phyloP scores from a whole-genome alignment of 1,140 invertebrate genomes.

The Drosophila virilis region DNA sequence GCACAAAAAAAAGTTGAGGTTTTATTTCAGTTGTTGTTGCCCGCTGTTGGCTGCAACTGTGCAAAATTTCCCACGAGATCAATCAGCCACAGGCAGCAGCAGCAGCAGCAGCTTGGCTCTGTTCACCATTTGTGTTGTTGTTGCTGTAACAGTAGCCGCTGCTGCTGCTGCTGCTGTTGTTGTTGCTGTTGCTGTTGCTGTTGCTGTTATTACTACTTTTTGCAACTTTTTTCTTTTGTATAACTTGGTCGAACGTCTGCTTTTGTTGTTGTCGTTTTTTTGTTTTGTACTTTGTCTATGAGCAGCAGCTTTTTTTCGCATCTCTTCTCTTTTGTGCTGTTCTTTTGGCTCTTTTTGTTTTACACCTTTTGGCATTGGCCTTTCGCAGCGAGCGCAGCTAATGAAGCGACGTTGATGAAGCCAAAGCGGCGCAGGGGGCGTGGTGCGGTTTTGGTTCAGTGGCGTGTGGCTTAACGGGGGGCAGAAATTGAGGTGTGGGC shows the following conservation, averaged over 20 bases:
- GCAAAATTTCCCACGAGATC: slow-evolving; percentile 83
- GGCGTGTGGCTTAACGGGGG: slow-evolving; percentile 26
- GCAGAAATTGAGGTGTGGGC: background rate
- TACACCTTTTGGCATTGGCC: slow-evolving; percentile 78
- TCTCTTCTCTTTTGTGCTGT: slow-evolving; percentile 23
- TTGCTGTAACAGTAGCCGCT: slow-evolving; percentile 16
- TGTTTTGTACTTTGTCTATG: slow-evolving; percentile 51
- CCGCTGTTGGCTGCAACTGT: slow-evolving; percentile 70
- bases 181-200: slow-evolving; percentile 24
- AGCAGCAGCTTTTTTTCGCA: slow-evolving; percentile 36
- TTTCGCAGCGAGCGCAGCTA: slow-evolving; percentile 62
- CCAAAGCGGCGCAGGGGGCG: slow-evolving; percentile 5
- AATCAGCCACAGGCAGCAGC: slow-evolving; percentile 75
- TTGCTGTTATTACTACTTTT: slow-evolving; percentile 71
- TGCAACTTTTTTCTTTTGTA: slow-evolving; percentile 73
- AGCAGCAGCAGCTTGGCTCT: slow-evolving; percentile 37
- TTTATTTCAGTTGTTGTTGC: slow-evolving; percentile 54
- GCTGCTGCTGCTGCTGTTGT: slow-evolving; percentile 29
- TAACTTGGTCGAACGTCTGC: slow-evolving; percentile 65
- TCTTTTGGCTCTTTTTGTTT: slow-evolving; percentile 45
- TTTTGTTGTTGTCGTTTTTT: slow-evolving; percentile 38
- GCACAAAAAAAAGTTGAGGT: slow-evolving; percentile 38
- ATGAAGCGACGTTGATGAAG: slow-evolving; percentile 74
- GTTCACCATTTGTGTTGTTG: slow-evolving; percentile 32
- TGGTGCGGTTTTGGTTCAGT: slow-evolving; percentile 21